phyloP scores from a whole-genome alignment of 2,888 invertebrate species.

The Agrochola macilenta region DNA sequence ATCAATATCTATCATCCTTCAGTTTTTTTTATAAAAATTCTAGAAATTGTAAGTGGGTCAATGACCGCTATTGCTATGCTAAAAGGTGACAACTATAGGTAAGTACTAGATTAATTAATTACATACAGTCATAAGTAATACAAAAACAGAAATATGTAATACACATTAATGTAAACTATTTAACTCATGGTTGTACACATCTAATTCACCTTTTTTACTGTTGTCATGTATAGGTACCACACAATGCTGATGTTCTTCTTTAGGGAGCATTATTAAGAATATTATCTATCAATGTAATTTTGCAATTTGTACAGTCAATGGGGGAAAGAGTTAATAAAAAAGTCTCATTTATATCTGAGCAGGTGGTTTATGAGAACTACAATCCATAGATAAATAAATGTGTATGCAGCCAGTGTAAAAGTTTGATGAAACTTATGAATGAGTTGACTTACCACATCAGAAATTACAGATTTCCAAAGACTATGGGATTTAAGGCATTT shows the following conservation, averaged over 20 bases:
- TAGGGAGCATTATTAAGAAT: background rate
- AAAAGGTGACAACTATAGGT: background rate
- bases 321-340: background rate
- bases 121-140: background rate
- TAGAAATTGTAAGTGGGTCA: background rate
- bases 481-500: slow-evolving; percentile 71
- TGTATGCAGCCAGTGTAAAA: background rate
- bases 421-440: background rate
- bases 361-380: background rate
- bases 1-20: too few relatives aligned
- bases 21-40: background rate
- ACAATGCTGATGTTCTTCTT: background rate
- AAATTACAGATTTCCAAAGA: slow-evolving; percentile 70
- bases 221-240: background rate
- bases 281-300: background rate
- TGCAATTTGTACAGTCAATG: background rate
- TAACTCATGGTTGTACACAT: background rate
- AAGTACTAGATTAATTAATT: too few relatives aligned
- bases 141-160: background rate
- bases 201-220: background rate
- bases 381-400: background rate
- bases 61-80: background rate
- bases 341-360: background rate
- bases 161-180: background rate
- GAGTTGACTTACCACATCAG: slow-evolving; percentile 50